These are phyloP conservation scores for Diplazon laetatorius DNA, from an alignment of 2,888 invertebrate genomes.

Conservation along the genomic window DNA sequence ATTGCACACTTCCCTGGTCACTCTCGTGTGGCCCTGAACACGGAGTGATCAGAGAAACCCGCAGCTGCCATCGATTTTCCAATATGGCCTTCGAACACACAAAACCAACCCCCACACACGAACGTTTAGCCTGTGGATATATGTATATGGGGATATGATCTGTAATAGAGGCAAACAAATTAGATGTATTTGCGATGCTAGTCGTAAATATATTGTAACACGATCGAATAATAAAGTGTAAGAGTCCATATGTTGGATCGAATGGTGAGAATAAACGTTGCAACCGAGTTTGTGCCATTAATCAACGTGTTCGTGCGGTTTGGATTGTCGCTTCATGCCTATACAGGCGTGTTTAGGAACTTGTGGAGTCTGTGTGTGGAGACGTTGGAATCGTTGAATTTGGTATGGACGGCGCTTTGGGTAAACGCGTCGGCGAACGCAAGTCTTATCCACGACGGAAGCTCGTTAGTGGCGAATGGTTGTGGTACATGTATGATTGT, in stretches of 20 bases:
- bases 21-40: background rate
- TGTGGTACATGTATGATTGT: too few relatives aligned
- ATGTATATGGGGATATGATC: background rate
- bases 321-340: background rate
- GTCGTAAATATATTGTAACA: background rate
- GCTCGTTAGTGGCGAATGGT: constrained; percentile 64
- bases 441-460: constrained; percentile 59
- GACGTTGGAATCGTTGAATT: constrained; percentile 37
- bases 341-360: background rate
- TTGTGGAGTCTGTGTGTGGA: constrained; percentile 4
- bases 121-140: constrained; percentile 17
- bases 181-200: constrained; percentile 36
- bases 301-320: constrained; percentile 52
- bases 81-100: constrained; percentile 29
- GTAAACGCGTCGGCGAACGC: constrained; percentile 30
- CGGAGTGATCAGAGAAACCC: constrained; percentile 33
- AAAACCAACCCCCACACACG: background rate
- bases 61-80: constrained; percentile 54
- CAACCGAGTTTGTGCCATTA: constrained; percentile 41
- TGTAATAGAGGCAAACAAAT: constrained; percentile 49
- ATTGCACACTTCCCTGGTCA: too few relatives aligned
- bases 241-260: constrained; percentile 14
- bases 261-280: constrained; percentile 16
- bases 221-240: constrained; percentile 1
- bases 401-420: constrained; percentile 39